These are phyloP conservation scores for Geopemphigus sp. DNA, from an alignment of 1,140 invertebrate genomes.

Conservation along the genomic window DNA sequence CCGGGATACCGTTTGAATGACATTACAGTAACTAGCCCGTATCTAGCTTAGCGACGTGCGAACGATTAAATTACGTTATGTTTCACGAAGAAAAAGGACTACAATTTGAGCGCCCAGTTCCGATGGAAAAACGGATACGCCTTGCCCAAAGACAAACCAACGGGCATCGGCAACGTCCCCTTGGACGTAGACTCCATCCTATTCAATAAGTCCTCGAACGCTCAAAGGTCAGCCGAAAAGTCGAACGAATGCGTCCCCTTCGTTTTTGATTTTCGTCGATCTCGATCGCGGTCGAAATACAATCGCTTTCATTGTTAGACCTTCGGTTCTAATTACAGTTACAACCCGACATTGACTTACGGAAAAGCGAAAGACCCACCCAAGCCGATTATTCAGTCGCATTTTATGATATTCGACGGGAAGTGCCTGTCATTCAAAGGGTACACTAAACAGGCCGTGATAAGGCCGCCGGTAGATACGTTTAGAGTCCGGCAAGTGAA, in stretches of 20 bases:
- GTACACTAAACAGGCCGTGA: slow-evolving; percentile 18
- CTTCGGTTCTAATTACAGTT: slow-evolving; percentile 26
- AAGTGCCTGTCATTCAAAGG: slow-evolving; percentile 44
- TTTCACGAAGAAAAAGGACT: slow-evolving; percentile 23
- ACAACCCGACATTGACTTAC: slow-evolving; percentile 26
- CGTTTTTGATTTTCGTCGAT: too few relatives aligned
- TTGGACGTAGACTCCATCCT: slow-evolving; percentile 6
- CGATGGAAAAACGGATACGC: slow-evolving; percentile 45
- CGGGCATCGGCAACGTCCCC: background rate
- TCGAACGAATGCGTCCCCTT: too few relatives aligned
- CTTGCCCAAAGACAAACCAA: slow-evolving; percentile 26
- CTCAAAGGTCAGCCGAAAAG: too few relatives aligned
- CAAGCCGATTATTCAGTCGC: background rate
- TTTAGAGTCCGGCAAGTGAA: slow-evolving; percentile 74
- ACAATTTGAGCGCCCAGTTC: slow-evolving; percentile 39
- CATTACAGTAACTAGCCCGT: slow-evolving; percentile 31
- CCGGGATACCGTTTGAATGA: slow-evolving; percentile 42
- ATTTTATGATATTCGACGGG: slow-evolving; percentile 37
- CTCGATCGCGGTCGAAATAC: too few relatives aligned
- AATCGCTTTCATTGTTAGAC: too few relatives aligned
- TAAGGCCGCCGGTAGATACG: slow-evolving; percentile 58
- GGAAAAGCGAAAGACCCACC: slow-evolving; percentile 25
- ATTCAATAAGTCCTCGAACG: background rate
- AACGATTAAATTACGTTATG: background rate
- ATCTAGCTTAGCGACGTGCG: background rate